Evolutionary conservation across 2,113 vertebrate species (phyloP), one percentile per base, ranked within the genome.

Genomic region (Seriola rivoliana): DNA sequence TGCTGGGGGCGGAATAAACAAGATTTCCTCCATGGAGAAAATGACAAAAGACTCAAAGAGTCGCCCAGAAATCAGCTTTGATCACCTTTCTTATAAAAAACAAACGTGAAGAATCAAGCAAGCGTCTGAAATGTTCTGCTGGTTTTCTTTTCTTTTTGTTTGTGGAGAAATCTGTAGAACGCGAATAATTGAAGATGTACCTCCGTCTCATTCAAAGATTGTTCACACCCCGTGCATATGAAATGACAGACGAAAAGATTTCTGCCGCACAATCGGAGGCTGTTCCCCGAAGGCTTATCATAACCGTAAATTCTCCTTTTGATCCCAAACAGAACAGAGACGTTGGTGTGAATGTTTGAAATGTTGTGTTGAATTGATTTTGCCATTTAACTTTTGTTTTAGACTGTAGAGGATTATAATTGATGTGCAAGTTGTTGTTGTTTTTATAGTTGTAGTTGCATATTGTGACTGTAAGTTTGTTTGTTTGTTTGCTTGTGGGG

Each of bases 1-100:
- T 32, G 23, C 54, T 50, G 5, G 76, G 82, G 84, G 44, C 11
- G 44, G 85, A 84, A 82, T 71, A 85, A 88, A 82, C 67, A 75
- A 66, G 58, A 34, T 54, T 44, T 58, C 57, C 66, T 81, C 67
- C 0, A 1, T 13, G 13, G 52, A 73, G 66, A 42, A 67, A 70
- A 72, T 1, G 42, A 78, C 79, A 75, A 82, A 82, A 73, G 70
- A 66, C 38, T 67, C 13, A 60, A 46, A 50, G 52, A 44, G 44
- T 17, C 25, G 6, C 71, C 19, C 17, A 21, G 40, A 60, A 75
- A 67, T 65, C 82, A 70, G 80, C 85, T 85, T 78, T 80, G 85
- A 89, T 88, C 85, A 78, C 38, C n/a, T 69, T 58, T 44, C 44
- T 44, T 6, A 62, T 52, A 13, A 63, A 67, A 66, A 62, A 54